These are phyloP conservation scores for Ypsolopha sequella DNA, from an alignment of 2,888 invertebrate genomes.

Conservation along the genomic window DNA sequence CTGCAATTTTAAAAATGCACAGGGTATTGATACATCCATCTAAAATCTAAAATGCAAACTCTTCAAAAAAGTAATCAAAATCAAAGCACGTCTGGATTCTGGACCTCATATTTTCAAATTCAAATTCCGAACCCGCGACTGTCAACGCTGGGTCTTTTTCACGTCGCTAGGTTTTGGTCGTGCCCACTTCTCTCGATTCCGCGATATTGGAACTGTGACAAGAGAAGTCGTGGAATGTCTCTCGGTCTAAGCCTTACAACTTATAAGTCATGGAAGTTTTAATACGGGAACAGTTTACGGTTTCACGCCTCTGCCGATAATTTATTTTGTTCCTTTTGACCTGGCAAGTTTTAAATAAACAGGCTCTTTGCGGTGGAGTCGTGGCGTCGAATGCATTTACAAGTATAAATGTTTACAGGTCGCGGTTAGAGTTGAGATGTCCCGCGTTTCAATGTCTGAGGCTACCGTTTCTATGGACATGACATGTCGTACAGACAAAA, in stretches of 20 bases:
- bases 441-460: too few species aligned
- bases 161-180: constrained; percentile 5
- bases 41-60: background rate
- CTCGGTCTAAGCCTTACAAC: background rate
- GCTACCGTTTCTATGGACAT: too few species aligned
- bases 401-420: too few species aligned
- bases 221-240: constrained; percentile 1
- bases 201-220: background rate
- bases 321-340: constrained; percentile 14
- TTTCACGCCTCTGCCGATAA: constrained; percentile 21
- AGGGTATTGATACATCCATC: background rate
- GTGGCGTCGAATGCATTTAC: background rate
- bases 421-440: too few species aligned
- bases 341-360: constrained; percentile 4
- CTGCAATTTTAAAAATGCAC: too few species aligned
- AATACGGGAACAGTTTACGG: constrained; percentile 18
- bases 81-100: too few species aligned
- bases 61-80: background rate
- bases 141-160: background rate
- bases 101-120: too few species aligned
- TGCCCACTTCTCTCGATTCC: constrained; percentile 5
- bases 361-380: background rate
- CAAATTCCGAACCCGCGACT: background rate
- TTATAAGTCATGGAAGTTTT: constrained; percentile 36
- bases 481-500: too few species aligned